A percentile compares a stretch with the other conserved stretches of the same genome.
Evolutionary conservation across 2,888 invertebrate genomes (phyloP).

Genomic region (Euzetes globulus): DNA sequence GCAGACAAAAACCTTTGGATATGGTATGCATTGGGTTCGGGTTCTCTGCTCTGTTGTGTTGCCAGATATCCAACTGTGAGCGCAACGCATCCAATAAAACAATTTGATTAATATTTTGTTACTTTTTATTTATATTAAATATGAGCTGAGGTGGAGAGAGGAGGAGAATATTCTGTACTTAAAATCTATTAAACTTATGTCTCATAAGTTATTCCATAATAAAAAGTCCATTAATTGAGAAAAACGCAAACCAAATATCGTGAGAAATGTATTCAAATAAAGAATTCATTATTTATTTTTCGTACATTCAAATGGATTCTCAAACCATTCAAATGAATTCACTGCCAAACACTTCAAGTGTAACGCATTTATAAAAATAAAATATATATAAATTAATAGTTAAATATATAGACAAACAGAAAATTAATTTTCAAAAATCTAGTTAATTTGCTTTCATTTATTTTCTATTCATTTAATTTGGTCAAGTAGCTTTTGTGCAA

Average conservation of each 20-base stretch:
- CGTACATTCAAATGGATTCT: neutral
- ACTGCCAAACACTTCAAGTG: conserved; percentile 1
- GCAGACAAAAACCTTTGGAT: neutral
- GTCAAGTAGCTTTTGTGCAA: no score
- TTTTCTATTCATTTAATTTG: neutral
- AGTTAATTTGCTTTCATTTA: no score
- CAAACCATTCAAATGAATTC: neutral
- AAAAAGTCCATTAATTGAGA: neutral
- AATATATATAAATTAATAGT: neutral
- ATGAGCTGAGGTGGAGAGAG: conserved; percentile 16
- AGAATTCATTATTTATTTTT: neutral
- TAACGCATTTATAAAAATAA: neutral
- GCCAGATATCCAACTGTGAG: conserved; percentile 22
- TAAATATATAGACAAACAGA: neutral
- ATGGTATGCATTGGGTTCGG: neutral
- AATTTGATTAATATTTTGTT: conserved; percentile 22
- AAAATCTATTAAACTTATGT: conserved; percentile 11
- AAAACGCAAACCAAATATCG: conserved; percentile 2
- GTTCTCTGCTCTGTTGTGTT: neutral
- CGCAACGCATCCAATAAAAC: conserved; percentile 6
- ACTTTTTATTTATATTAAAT: conserved; percentile 25
- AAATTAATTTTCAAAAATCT: neutral
- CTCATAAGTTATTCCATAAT: conserved; percentile 13
- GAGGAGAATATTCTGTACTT: conserved; percentile 9
- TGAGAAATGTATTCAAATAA: neutral